Evolutionary conservation across 2,888 invertebrate species (phyloP).

Genomic region (Nemurella pictetii): DNA sequence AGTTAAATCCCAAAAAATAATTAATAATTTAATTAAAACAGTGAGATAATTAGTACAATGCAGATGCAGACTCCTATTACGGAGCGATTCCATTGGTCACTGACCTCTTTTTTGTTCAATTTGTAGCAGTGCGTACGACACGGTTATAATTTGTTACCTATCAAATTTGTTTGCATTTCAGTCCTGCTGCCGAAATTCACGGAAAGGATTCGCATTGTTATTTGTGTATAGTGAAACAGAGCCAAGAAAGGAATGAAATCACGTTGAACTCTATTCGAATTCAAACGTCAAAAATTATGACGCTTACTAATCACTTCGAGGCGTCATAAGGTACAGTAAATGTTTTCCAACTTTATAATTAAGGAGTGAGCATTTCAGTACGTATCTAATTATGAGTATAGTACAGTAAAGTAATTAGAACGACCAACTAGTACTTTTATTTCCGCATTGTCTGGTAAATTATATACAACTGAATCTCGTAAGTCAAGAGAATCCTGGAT

Average conservation of each 20-base stretch:
- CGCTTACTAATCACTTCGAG: background rate
- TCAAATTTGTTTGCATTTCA: background rate
- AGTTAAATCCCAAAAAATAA: too few relatives aligned
- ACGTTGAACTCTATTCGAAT: background rate
- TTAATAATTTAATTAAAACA: background rate
- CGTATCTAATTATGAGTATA: background rate
- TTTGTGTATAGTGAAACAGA: too few relatives aligned
- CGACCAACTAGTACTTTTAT: background rate
- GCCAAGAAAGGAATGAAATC: background rate
- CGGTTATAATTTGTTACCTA: background rate
- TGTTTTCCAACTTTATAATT: background rate
- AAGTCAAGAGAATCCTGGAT: background rate
- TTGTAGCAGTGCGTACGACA: background rate
- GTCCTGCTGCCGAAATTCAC: background rate
- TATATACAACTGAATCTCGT: background rate
- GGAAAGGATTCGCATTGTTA: background rate
- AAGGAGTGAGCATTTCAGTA: background rate
- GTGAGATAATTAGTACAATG: background rate
- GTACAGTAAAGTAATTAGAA: background rate
- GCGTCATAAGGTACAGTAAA: background rate
- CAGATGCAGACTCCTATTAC: background rate
- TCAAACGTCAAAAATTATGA: too few relatives aligned
- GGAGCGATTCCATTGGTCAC: background rate
- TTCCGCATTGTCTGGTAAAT: background rate
- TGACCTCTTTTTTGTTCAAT: background rate